Base-by-base conservation (phyloP, 2,797 vertebrate genomes). In the Oryzias sinensis region DNA sequence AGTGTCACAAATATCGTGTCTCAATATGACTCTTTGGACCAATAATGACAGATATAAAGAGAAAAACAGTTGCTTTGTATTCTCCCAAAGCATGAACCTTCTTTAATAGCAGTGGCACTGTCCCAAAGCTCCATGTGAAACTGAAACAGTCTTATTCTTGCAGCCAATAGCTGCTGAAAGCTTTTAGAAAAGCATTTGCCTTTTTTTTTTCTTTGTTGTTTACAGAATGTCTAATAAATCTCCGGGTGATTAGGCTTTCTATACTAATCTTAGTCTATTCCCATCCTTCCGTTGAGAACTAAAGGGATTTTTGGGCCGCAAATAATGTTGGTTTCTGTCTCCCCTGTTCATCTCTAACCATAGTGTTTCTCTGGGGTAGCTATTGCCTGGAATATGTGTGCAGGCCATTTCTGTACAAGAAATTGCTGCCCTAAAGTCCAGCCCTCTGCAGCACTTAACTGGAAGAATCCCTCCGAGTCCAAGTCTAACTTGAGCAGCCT, bases 131-230 rank as follows among this genome's bases (percentile, higher is more conserved):
- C 59, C 53, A 75, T 76, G 72, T 82, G 68, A 65, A 86, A 83
- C 69, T 72, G 51, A 76, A 78, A 78, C 58, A 48, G 64, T 71
- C 71, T 53, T 41, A 44, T 15, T 29, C 68, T 62, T 65, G 58
- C 62, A 69, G 69, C 76, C 76, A 78, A 76, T 65, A 74, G 70
- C 80, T 74, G 72, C 64, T 55, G 62, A 71, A 68, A 84, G 78
- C 66, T 76, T 76, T 60, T 49, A 66, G 66, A 58, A 60, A 68
- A 55, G 42, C 43, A 80, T 76, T 70, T 70, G 57, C 70, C 75
- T 83, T 71, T 81, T 79, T 74, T 81, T 75, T 74, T 68, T 68
- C 77, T 78, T 83, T 82, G 80, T 74, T 70, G 65, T 68, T 80
- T 22, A 25, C 40, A 22, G 70, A 82, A 72, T 75, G 74, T 79